Percentiles rank a stretch among this genome's conserved stretches.
These are phyloP conservation scores for Oxygymnocypris stewartii DNA, from an alignment of 2,113 vertebrate species.

Conservation along the genomic window DNA sequence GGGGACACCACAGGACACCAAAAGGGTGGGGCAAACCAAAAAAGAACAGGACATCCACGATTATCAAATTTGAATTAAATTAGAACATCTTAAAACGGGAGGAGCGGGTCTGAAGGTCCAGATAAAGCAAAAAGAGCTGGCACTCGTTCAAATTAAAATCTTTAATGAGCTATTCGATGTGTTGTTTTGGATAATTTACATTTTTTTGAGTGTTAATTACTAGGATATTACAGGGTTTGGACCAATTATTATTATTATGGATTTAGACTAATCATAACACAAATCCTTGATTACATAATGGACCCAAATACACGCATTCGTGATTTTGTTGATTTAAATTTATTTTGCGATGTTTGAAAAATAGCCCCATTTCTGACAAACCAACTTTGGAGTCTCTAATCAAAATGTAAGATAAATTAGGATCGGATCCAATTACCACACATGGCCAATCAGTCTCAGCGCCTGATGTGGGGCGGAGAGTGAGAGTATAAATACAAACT, in stretches of 20 bases:
- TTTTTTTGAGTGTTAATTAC: no score
- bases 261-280: no score
- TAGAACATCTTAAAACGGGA: conserved; percentile 40
- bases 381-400: neutral
- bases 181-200: no score
- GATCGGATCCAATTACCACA: neutral
- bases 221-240: no score
- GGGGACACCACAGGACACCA: conserved; percentile 10
- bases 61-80: conserved; percentile 22
- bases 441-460: neutral
- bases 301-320: no score
- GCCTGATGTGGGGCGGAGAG: conserved; percentile 30
- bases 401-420: neutral
- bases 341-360: neutral
- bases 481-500: conserved; percentile 17
- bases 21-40: neutral
- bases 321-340: neutral
- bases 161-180: no score
- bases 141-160: neutral
- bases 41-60: neutral
- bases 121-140: conserved; percentile 35
- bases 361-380: neutral
- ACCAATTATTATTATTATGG: no score
- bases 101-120: conserved; percentile 14
- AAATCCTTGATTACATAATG: no score